These are phyloP conservation scores for Tapirus indicus DNA, from an alignment of 2,797 vertebrate genomes.

Conservation along the genomic window DNA sequence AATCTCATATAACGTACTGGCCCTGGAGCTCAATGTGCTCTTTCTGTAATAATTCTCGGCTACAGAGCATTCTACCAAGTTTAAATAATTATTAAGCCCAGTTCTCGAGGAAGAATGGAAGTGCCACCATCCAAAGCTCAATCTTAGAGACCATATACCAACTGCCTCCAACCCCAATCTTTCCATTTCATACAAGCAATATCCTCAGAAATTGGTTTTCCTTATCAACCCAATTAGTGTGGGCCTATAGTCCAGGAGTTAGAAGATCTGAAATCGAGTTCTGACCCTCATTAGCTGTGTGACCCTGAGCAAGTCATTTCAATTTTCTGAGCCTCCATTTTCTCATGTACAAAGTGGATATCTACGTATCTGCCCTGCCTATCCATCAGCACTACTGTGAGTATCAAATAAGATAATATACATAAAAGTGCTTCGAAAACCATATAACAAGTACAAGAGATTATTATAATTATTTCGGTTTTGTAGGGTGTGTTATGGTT, in stretches of 20 bases:
- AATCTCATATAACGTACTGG: constrained; percentile 11
- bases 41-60: constrained; percentile 33
- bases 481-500: not conserved
- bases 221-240: not conserved
- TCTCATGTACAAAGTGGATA: not conserved
- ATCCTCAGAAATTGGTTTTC: not conserved
- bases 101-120: constrained; percentile 43
- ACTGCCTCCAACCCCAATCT: not conserved
- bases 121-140: not conserved
- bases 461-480: constrained; percentile 21
- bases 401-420: not conserved
- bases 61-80: not conserved
- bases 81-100: not conserved
- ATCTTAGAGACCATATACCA: not conserved
- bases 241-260: not conserved
- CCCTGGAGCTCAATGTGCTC: not conserved
- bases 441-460: constrained; percentile 16
- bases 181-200: not conserved
- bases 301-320: not conserved
- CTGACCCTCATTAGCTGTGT: not conserved
- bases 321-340: not conserved
- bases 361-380: not conserved
- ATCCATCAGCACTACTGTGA: not conserved
- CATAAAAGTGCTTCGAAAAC: not conserved
- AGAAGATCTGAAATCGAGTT: not conserved